phyloP scores from a whole-genome alignment of 2,888 invertebrate species.

The Unio pictorum region DNA sequence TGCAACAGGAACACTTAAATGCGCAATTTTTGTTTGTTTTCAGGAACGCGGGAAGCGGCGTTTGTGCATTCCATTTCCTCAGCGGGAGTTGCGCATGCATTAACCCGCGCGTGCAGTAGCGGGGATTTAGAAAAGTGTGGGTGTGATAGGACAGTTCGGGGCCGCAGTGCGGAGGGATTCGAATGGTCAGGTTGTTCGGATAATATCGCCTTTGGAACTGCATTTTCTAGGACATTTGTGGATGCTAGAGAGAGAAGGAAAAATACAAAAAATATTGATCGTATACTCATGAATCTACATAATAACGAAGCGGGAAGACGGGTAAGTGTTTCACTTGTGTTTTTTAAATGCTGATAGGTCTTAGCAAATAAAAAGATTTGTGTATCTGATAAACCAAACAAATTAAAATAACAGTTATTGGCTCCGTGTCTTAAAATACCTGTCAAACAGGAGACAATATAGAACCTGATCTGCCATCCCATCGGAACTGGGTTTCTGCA shows the following conservation, averaged over 20 bases:
- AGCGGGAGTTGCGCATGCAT: constrained; percentile 93
- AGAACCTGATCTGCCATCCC: no score
- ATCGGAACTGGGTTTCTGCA: no score
- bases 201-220: constrained; percentile 80
- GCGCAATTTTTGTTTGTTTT: constrained; percentile 6
- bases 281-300: constrained; percentile 95
- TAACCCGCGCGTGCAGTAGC: constrained; percentile 92
- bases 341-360: constrained; percentile 54
- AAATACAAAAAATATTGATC: constrained; percentile 87
- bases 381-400: background rate
- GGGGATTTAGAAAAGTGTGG: constrained; percentile 92
- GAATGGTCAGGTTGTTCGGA: constrained; percentile 94
- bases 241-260: constrained; percentile 89
- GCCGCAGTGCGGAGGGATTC: constrained; percentile 82
- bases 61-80: constrained; percentile 95
- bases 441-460: no score
- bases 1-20: no score
- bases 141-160: constrained; percentile 86
- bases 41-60: constrained; percentile 94
- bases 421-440: background rate
- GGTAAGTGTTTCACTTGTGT: constrained; percentile 77
- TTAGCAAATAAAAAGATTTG: background rate
- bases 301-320: constrained; percentile 96
- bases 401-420: constrained; percentile 4
- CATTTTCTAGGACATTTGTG: constrained; percentile 89